These are phyloP conservation scores for Leucoraja ocellata DNA, from an alignment of 2,797 vertebrate genomes.

Conservation along the genomic window DNA sequence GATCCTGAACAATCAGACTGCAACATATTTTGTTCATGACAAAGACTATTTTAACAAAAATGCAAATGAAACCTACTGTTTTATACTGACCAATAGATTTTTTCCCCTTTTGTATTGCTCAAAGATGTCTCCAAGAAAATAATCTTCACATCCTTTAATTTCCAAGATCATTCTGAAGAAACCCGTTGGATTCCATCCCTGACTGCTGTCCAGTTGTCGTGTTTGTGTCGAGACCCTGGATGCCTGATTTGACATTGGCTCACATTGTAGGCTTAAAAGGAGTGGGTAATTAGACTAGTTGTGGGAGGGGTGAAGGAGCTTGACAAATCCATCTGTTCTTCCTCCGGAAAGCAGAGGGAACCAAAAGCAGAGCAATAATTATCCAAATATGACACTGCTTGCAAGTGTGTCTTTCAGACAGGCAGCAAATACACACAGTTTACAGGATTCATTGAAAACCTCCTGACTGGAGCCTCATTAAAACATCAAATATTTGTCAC, in stretches of 20 bases:
- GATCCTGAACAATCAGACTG: neutral
- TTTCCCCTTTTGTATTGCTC: neutral
- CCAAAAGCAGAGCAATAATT: neutral
- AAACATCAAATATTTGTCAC: constrained; percentile 35
- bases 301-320: neutral
- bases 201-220: neutral
- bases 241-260: neutral
- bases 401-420: constrained; percentile 20
- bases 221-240: neutral
- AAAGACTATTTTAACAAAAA: neutral
- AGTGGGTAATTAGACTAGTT: neutral
- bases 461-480: constrained; percentile 27
- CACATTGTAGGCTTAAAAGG: neutral
- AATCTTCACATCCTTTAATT: neutral
- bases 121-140: no score
- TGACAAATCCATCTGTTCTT: neutral
- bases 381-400: neutral
- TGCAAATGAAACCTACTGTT: neutral
- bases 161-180: neutral
- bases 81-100: neutral
- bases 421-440: neutral
- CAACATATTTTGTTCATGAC: neutral
- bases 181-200: neutral
- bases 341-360: neutral
- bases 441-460: constrained; percentile 18